Evolutionary conservation across 2,113 vertebrate species (phyloP).

Genomic region (Hippopotamus amphibius): DNA sequence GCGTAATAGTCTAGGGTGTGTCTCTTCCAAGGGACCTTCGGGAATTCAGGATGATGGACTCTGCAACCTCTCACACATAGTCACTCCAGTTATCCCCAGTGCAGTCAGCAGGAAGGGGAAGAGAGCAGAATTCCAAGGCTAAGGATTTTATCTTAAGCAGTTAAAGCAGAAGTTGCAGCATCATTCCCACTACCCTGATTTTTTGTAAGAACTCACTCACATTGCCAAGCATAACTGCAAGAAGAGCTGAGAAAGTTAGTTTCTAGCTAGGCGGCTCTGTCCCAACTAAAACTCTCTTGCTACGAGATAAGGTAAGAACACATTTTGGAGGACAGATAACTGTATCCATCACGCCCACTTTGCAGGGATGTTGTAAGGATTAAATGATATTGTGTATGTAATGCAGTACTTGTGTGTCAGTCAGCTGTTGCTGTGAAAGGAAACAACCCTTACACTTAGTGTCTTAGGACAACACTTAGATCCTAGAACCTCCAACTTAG

Average conservation of each 20-base stretch:
- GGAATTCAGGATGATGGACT: background rate
- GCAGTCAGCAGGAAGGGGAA: background rate
- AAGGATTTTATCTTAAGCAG: slow-evolving; percentile 1
- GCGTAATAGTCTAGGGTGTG: background rate
- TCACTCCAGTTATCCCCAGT: background rate
- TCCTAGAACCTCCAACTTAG: background rate
- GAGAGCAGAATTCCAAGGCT: background rate
- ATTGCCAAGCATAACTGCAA: background rate
- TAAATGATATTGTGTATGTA: background rate
- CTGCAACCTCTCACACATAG: background rate
- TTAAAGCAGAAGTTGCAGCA: background rate
- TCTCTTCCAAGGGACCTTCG: background rate
- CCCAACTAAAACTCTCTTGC: background rate
- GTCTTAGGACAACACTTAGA: background rate
- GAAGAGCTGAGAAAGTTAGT: background rate
- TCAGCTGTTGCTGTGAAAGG: background rate
- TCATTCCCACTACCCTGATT: background rate
- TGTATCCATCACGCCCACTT: background rate
- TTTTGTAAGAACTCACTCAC: background rate
- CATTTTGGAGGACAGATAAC: background rate
- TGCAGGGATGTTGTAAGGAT: background rate
- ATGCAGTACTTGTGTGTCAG: background rate
- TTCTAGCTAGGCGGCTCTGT: background rate
- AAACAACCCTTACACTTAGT: background rate
- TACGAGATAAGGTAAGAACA: background rate